These are phyloP conservation scores for Halesus radiatus DNA, from an alignment of 1,140 invertebrate species.

Conservation along the genomic window DNA sequence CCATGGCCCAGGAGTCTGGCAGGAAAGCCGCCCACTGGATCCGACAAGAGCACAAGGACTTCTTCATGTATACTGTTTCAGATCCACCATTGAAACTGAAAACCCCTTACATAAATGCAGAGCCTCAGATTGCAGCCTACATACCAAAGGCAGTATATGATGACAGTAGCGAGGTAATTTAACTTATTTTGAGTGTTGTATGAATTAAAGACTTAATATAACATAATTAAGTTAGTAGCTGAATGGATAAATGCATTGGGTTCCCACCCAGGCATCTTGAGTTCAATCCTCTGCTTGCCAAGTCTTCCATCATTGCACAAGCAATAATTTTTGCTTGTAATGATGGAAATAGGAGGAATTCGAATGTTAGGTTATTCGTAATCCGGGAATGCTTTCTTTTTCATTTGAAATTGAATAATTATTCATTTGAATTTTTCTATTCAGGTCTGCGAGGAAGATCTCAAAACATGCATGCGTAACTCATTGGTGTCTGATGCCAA, in stretches of 20 bases:
- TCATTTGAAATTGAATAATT: background rate
- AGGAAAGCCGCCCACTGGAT: conserved; percentile 90
- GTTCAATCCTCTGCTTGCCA: background rate
- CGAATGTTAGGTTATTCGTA: background rate
- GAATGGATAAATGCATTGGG: too few species aligned
- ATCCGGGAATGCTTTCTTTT: background rate
- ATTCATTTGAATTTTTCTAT: conserved; percentile 37
- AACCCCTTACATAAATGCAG: conserved; percentile 70
- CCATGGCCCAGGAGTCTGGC: conserved; percentile 88
- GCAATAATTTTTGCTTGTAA: too few species aligned
- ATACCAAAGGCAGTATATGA: conserved; percentile 77
- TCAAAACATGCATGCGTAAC: conserved; percentile 76
- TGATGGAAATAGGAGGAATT: too few species aligned
- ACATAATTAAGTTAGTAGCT: too few species aligned
- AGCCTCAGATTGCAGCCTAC: conserved; percentile 77
- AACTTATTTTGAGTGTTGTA: background rate
- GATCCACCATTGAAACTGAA: conserved; percentile 74
- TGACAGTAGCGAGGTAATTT: conserved; percentile 75
- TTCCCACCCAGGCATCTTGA: too few species aligned
- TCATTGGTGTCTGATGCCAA: conserved; percentile 78
- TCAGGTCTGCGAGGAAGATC: conserved; percentile 74
- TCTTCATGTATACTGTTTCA: conserved; percentile 81
- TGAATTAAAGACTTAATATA: too few species aligned
- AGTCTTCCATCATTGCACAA: too few species aligned
- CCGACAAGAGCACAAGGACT: conserved; percentile 79